Conservation (phyloP, 2,113 vertebrate species). For the Ptilorrhoa leucosticta region DNA sequence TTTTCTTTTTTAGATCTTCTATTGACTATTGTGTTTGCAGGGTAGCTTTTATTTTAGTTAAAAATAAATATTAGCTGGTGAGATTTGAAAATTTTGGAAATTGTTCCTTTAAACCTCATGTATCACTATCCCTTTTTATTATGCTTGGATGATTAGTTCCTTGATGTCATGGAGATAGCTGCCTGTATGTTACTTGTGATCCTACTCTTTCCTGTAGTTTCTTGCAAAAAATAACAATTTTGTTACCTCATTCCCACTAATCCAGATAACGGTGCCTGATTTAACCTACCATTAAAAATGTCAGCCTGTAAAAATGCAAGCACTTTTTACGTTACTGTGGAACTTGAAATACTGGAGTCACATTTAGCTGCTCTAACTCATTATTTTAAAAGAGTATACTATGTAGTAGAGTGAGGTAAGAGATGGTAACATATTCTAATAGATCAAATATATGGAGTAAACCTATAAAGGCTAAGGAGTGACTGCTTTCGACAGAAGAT, state of each 20-base stretch:
- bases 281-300: background rate
- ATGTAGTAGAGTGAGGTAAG: background rate
- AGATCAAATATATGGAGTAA: background rate
- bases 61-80: background rate
- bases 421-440: background rate
- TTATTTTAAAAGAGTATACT: background rate
- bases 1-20: background rate
- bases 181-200: background rate
- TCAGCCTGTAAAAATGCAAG: background rate
- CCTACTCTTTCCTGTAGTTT: background rate
- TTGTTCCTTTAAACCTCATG: background rate
- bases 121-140: background rate
- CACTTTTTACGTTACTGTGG: background rate
- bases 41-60: background rate
- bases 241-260: background rate
- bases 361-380: background rate
- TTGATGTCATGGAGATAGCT: background rate
- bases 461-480: background rate
- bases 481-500: background rate
- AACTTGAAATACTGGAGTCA: background rate
- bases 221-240: background rate
- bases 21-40: background rate
- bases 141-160: background rate
- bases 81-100: background rate
- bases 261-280: fast-evolving